phyloP scores from a whole-genome alignment of 1,140 invertebrate species.

The Melipona quadrifasciata region DNA sequence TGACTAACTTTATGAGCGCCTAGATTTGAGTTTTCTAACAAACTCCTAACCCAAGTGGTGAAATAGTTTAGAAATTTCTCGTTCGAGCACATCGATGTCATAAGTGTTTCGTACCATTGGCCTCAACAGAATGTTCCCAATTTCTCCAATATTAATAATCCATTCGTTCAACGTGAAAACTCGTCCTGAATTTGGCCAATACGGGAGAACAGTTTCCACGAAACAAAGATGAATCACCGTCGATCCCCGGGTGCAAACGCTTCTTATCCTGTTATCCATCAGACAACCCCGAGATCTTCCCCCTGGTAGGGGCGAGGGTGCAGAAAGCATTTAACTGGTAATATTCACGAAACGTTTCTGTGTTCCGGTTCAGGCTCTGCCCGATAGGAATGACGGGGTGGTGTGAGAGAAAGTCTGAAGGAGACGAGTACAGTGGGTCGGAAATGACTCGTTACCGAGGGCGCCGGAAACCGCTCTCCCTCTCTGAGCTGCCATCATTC shows the following conservation, averaged over 20 bases:
- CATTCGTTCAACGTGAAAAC: background rate
- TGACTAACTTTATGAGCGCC: too few relatives aligned
- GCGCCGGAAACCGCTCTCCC: slow-evolving; percentile 76
- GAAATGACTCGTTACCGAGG: slow-evolving; percentile 78
- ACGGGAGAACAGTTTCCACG: background rate
- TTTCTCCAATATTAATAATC: too few relatives aligned
- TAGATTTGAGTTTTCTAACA: too few relatives aligned
- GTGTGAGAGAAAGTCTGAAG: slow-evolving; percentile 43
- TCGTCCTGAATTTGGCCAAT: background rate
- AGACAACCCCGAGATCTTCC: background rate
- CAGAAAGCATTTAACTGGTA: slow-evolving; percentile 63
- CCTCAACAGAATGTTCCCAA: too few relatives aligned
- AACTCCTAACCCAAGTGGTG: too few relatives aligned
- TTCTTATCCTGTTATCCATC: background rate
- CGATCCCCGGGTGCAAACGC: slow-evolving; percentile 7
- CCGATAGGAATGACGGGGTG: slow-evolving; percentile 10
- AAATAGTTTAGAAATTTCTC: too few relatives aligned
- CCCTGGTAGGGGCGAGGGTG: slow-evolving; percentile 40
- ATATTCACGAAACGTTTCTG: slow-evolving; percentile 62
- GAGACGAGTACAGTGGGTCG: slow-evolving; percentile 63
- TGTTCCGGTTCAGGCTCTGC: slow-evolving; percentile 51
- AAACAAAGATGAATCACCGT: background rate
- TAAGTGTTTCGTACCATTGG: too few relatives aligned
- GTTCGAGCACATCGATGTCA: too few relatives aligned
- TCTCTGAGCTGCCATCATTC: slow-evolving; percentile 55